Conservation (phyloP, 2,888 invertebrate species). For the Seira musarum region DNA sequence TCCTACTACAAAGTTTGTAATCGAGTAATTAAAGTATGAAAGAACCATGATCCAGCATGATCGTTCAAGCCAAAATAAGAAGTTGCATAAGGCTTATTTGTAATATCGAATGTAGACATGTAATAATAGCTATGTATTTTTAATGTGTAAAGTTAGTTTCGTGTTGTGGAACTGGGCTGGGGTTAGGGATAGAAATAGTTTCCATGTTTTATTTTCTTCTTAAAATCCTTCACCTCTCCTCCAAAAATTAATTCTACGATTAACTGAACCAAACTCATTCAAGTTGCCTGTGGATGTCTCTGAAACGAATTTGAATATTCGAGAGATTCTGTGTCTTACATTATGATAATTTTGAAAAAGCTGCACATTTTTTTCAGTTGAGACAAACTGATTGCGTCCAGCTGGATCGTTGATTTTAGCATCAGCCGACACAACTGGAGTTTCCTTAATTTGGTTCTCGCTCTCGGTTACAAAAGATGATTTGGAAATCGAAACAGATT, state of each 20-base stretch:
- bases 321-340: slow-evolving; percentile 38
- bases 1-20: neutral
- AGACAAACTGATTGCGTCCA: too few species aligned
- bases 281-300: neutral
- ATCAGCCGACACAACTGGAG: too few species aligned
- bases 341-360: slow-evolving; percentile 14
- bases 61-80: neutral
- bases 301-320: slow-evolving; percentile 40
- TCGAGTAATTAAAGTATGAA: neutral
- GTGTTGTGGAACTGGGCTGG: too few species aligned
- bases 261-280: neutral
- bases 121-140: too few species aligned
- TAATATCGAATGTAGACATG: too few species aligned
- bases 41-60: slow-evolving; percentile 51
- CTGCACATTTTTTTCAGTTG: too few species aligned
- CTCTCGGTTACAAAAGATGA: too few species aligned
- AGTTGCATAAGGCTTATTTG: too few species aligned
- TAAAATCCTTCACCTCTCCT: neutral
- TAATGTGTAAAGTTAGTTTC: neutral
- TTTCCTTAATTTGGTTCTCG: too few species aligned
- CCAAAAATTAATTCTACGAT: neutral
- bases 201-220: neutral
- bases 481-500: too few species aligned
- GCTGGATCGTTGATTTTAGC: too few species aligned
- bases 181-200: too few species aligned